These are phyloP conservation scores for Sebastes oblongus DNA, from an alignment of 2,797 vertebrate species.

Conservation along the genomic window DNA sequence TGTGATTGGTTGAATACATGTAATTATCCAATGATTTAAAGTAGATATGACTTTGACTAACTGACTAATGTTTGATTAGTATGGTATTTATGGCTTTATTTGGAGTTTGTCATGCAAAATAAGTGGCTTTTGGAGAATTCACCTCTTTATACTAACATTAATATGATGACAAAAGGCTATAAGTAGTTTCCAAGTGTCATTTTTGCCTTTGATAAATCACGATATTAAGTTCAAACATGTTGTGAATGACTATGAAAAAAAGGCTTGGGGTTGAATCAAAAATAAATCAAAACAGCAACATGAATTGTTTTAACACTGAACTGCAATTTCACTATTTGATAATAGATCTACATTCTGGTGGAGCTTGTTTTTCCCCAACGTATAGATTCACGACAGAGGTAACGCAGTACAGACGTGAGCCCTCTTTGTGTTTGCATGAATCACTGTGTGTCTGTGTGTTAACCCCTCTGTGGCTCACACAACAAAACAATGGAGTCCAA, in stretches of 20 bases:
- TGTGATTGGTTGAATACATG: background rate
- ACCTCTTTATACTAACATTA: background rate
- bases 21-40: background rate
- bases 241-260: background rate
- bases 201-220: background rate
- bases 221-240: background rate
- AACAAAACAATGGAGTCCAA: slow-evolving; percentile 86
- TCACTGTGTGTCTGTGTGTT: slow-evolving; percentile 58
- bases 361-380: background rate
- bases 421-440: slow-evolving; percentile 66
- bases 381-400: slow-evolving; percentile 31
- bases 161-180: background rate
- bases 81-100: background rate
- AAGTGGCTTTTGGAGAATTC: background rate
- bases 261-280: background rate
- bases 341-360: background rate
- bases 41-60: background rate
- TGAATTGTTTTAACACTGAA: background rate
- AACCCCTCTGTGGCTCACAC: slow-evolving; percentile 80
- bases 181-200: background rate
- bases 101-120: background rate
- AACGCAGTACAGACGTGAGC: background rate
- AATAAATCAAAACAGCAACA: background rate
- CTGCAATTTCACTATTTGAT: background rate
- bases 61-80: background rate